Percentiles rank a stretch among this genome's conserved stretches.
Conservation (phyloP, 2,113 vertebrate species). For the Cynoglossus semilaevis region DNA sequence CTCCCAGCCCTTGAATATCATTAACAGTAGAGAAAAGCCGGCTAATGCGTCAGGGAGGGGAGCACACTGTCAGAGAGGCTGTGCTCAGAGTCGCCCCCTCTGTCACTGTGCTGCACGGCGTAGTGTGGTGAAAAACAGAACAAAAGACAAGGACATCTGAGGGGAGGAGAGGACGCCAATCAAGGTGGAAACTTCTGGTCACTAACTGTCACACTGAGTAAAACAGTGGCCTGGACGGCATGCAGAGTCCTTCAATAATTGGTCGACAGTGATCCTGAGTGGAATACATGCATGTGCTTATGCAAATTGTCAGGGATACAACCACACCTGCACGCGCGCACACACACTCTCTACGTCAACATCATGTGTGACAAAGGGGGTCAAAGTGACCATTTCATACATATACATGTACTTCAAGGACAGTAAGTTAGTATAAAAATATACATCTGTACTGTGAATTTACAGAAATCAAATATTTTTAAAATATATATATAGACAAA, state of each 20-base stretch:
- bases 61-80: slow-evolving; percentile 19
- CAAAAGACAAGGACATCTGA: slow-evolving; percentile 42
- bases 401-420: not conserved
- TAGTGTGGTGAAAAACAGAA: slow-evolving; percentile 13
- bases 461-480: no score
- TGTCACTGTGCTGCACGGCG: slow-evolving; percentile 29
- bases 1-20: slow-evolving; percentile 44
- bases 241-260: slow-evolving; percentile 60
- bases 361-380: slow-evolving; percentile 4
- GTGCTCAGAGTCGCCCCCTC: no score
- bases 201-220: slow-evolving; percentile 29
- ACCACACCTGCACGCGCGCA: slow-evolving; percentile 26
- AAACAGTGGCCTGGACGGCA: slow-evolving; percentile 37
- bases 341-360: not conserved
- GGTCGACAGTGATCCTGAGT: slow-evolving; percentile 51
- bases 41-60: slow-evolving; percentile 14
- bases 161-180: slow-evolving; percentile 54
- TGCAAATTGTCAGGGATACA: slow-evolving; percentile 40
- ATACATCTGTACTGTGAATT: no score
- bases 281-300: slow-evolving; percentile 54
- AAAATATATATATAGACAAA: not conserved
- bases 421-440: not conserved
- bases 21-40: slow-evolving; percentile 36
- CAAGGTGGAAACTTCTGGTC: slow-evolving; percentile 44
- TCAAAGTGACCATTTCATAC: slow-evolving; percentile 21